Evolutionary conservation across 1,140 invertebrate genomes (phyloP), one percentile per base, ranked within the genome.

Genomic region (Philotrypesis tridentata): DNA sequence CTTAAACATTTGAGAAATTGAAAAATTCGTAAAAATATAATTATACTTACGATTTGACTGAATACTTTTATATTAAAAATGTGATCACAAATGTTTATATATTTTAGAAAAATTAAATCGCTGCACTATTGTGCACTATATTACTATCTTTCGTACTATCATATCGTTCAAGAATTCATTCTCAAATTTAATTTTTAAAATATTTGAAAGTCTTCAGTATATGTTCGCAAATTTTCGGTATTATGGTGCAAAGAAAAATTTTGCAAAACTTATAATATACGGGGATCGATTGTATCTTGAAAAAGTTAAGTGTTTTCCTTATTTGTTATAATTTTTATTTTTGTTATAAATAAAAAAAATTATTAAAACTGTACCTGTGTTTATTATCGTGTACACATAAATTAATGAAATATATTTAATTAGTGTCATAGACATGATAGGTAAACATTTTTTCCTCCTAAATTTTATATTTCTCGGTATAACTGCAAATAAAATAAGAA

Each of bases 251-350:
- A 37, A 70, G n/a, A 70, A 37, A 37, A 37, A 33, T 1, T 0
- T 70, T 70, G 14, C 1, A 71, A 23, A 71, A 37, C 40, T 40
- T 40, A 40, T 23, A n/a, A 23, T 23, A 23, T 71, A 40, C 23
- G 9, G 7, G 37, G 68, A 6, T 71, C 68, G 68, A 71, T 40
- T 71, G 68, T 43, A 71, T 71, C 37, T 37, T 71, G n/a, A n/a
- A n/a, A n/a, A n/a, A n/a, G n/a, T n/a, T n/a, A n/a, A n/a, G n/a
- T n/a, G n/a, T n/a, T n/a, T n/a, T n/a, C n/a, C n/a, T n/a, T n/a
- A n/a, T n/a, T n/a, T n/a, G n/a, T n/a, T n/a, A n/a, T n/a, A n/a
- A n/a, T n/a, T n/a, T n/a, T n/a, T n/a, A n/a, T n/a, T n/a, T 33
- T 70, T 61, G 17, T n/a, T n/a, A 23, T 61, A 6, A 11, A 61